Evolutionary conservation across 2,113 vertebrate genomes (phyloP).

Genomic region (Arizona elegans): DNA sequence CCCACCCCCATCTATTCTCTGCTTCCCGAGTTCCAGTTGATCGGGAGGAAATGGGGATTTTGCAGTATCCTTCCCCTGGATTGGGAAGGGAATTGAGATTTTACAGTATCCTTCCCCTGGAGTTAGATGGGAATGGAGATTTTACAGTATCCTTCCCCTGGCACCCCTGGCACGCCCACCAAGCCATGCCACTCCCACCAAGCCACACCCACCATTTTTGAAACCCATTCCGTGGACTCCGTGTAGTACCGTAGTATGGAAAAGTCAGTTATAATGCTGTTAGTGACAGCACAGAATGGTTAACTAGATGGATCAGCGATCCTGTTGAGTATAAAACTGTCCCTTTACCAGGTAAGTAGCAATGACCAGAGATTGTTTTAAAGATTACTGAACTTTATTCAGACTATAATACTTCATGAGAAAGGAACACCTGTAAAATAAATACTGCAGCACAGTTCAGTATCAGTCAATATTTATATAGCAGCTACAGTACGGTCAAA

Average conservation of each 20-base stretch:
- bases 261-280: neutral
- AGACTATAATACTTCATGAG: neutral
- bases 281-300: neutral
- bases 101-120: too few relatives aligned
- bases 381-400: neutral
- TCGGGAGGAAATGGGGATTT: too few relatives aligned
- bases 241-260: neutral
- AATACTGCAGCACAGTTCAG: conserved; percentile 5
- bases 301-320: neutral
- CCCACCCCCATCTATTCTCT: too few relatives aligned
- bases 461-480: conserved; percentile 37
- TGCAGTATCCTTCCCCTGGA: too few relatives aligned
- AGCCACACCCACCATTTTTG: too few relatives aligned
- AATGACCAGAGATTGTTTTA: neutral
- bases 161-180: too few relatives aligned
- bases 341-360: neutral
- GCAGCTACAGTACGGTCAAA: neutral
- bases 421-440: conserved; percentile 43
- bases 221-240: neutral
- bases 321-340: neutral
- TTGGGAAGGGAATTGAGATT: too few relatives aligned
- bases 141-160: too few relatives aligned
- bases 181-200: too few relatives aligned
- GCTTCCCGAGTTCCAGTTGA: too few relatives aligned
- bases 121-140: too few relatives aligned